Evolutionary conservation across 1,140 invertebrate genomes (phyloP), one percentile per base, ranked within the genome.

Genomic region (Aphelinus atriplicis): DNA sequence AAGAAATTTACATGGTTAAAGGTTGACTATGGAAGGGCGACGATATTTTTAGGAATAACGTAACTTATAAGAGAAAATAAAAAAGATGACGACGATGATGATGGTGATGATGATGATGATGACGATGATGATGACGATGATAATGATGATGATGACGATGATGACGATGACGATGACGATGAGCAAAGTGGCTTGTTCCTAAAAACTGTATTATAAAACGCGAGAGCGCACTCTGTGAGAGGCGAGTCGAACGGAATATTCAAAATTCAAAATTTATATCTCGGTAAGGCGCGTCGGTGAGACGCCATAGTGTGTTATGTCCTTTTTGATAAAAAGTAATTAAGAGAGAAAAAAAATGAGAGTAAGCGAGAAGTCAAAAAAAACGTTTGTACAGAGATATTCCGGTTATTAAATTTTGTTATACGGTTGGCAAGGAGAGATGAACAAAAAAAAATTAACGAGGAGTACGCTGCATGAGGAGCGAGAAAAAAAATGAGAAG

Each of bases 331-430:
- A 83, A 81, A 80, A 76, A 76, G 48, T 65, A 65, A 56, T 67
- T 60, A 76, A 80, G 26, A 26, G 26, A 79, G 73, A 76, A 75
- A 57, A 79, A 26, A 71, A 58, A 74, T 63, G 70, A 75, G 75
- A 80, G 71, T 77, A 82, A 80, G 64, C 47, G 67, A 71, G 62
- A 47, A 55, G 68, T 70, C 67, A 62, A 76, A 76, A 81, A 85
- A 81, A 85, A 84, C 75, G 83, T 88, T 88, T 88, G 85, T 88
- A 88, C 86, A 88, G 85, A 88, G 83, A 87, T 88, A 85, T 87
- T 87, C 84, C 82, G 86, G 85, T 88, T 87, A 87, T 87, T 85
- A 84, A 88, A 88, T 88, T 88, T 87, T 88, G 85, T 88, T 88
- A 88, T 81, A 79, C 43, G 80, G 71, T 66, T 66, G 51, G 67